A percentile compares a stretch with the other conserved stretches of the same genome.
These are phyloP conservation scores for Uropetala carovei DNA, from an alignment of 2,888 invertebrate species.

Conservation along the genomic window DNA sequence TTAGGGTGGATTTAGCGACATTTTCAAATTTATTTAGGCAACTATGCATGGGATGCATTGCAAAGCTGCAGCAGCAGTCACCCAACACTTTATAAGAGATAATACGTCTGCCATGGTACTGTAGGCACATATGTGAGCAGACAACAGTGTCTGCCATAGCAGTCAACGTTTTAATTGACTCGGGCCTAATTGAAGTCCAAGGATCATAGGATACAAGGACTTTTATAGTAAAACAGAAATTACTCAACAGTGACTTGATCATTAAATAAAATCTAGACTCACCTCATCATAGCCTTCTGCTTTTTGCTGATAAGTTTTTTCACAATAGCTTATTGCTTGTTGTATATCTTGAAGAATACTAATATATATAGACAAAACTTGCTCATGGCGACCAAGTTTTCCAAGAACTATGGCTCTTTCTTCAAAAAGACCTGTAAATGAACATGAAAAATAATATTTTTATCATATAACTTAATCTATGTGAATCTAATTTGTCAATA, in stretches of 20 bases:
- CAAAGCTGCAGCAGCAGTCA: no score
- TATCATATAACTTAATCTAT: no score
- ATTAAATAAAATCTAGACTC: neutral
- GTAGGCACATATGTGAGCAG: no score
- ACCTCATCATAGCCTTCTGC: constrained; percentile 62
- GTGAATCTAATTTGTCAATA: no score
- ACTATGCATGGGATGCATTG: no score
- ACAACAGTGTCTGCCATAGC: no score
- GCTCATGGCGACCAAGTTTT: constrained; percentile 92
- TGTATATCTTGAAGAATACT: constrained; percentile 89
- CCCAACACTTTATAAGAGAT: no score
- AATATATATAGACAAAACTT: constrained; percentile 94
- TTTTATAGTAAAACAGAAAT: neutral
- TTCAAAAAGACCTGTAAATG: constrained; percentile 83
- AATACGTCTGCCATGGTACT: no score
- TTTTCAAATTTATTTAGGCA: no score
- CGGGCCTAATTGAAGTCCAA: neutral
- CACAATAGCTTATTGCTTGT: constrained; percentile 91
- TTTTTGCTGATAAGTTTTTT: constrained; percentile 78
- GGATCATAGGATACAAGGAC: neutral
- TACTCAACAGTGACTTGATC: no score
- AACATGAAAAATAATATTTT: neutral
- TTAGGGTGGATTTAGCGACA: no score
- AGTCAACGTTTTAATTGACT: no score
- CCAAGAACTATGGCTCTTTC: constrained; percentile 97